phyloP scores from a whole-genome alignment of 2,888 invertebrate genomes.

The Sarcophaga caerulescens region DNA sequence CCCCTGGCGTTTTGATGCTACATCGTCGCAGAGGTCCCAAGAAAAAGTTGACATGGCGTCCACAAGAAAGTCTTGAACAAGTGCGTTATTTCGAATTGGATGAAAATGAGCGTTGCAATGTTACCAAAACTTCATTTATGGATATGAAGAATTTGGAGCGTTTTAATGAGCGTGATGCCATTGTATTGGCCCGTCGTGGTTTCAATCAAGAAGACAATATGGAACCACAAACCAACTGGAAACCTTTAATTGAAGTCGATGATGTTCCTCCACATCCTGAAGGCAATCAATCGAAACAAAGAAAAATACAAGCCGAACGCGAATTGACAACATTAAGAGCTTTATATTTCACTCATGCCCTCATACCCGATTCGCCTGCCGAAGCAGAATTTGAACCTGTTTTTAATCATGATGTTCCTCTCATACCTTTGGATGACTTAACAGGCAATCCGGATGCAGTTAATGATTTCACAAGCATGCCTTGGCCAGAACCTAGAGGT shows the following conservation, averaged over 20 bases:
- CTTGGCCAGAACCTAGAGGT: conserved; percentile 93
- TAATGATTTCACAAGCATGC: conserved; percentile 88
- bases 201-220: conserved; percentile 88
- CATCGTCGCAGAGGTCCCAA: conserved; percentile 90
- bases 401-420: conserved; percentile 88
- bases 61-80: conserved; percentile 89
- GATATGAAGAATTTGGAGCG: conserved; percentile 96
- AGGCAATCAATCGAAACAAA: conserved; percentile 92
- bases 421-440: conserved; percentile 94
- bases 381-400: conserved; percentile 94
- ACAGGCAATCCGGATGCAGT: conserved; percentile 91
- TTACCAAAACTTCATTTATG: conserved; percentile 91
- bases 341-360: conserved; percentile 89
- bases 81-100: conserved; percentile 96
- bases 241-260: conserved; percentile 86
- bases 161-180: conserved; percentile 91
- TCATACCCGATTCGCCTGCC: conserved; percentile 92
- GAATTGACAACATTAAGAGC: conserved; percentile 92
- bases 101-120: conserved; percentile 97
- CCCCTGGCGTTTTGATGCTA: conserved; percentile 87
- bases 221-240: conserved; percentile 91
- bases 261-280: conserved; percentile 85
- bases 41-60: conserved; percentile 91
- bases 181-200: conserved; percentile 89
- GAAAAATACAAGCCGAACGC: conserved; percentile 91